Conservation (phyloP, 2,888 invertebrate genomes). For the Scaptomyza flava region DNA sequence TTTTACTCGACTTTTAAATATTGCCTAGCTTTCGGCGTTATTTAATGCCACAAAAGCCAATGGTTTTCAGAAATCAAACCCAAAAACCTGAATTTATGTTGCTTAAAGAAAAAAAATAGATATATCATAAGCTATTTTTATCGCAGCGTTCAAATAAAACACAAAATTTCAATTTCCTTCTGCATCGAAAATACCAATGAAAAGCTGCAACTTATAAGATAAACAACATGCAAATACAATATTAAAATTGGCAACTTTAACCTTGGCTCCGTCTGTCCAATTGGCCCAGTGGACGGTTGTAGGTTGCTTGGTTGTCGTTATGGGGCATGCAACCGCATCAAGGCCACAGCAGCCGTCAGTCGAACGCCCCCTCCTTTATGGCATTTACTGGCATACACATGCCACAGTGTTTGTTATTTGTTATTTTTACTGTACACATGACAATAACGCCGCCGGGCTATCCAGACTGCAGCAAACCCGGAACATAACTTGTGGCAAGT, state of each 20-base stretch:
- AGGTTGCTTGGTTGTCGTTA: background rate
- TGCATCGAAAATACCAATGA: slow-evolving; percentile 7
- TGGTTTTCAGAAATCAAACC: background rate
- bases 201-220: slow-evolving; percentile 46
- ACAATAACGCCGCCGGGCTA: slow-evolving; percentile 71
- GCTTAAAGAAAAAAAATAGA: too few species aligned
- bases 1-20: background rate
- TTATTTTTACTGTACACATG: slow-evolving; percentile 78
- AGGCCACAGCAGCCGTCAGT: slow-evolving; percentile 59
- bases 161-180: slow-evolving; percentile 44
- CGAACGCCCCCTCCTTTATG: slow-evolving; percentile 30
- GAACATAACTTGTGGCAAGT: slow-evolving; percentile 53
- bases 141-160: slow-evolving; percentile 32
- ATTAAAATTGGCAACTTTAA: slow-evolving; percentile 75
- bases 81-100: slow-evolving; percentile 3
- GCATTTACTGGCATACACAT: slow-evolving; percentile 35
- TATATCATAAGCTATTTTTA: slow-evolving; percentile 29
- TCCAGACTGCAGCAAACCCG: slow-evolving; percentile 6
- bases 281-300: background rate
- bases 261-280: slow-evolving; percentile 52
- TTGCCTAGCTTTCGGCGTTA: slow-evolving; percentile 13
- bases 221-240: slow-evolving; percentile 60
- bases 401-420: slow-evolving; percentile 58
- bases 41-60: background rate
- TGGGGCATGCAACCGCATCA: slow-evolving; percentile 51